A percentile compares a stretch with the other conserved stretches of the same genome.
Evolutionary conservation across 2,113 vertebrate genomes (phyloP).

Genomic region (Prinia subflava): DNA sequence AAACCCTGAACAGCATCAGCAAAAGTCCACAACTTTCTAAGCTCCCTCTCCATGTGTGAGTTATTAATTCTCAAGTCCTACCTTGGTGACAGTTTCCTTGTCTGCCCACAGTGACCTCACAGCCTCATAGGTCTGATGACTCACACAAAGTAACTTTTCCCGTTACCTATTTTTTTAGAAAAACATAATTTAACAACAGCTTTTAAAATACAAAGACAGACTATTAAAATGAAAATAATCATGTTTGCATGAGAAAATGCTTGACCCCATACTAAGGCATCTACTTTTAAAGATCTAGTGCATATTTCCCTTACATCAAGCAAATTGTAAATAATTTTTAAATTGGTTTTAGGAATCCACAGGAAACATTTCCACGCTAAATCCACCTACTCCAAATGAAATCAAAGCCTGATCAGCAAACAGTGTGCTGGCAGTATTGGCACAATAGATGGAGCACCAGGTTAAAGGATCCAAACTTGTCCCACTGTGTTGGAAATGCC

Average conservation of each 20-base stretch:
- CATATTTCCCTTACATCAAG: not conserved
- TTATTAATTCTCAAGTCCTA: not conserved
- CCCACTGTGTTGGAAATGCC: not conserved
- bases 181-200: not conserved
- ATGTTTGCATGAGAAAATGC: not conserved
- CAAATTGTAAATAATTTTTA: not conserved
- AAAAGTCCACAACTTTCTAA: not conserved
- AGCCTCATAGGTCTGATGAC: constrained; percentile 67
- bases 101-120: constrained; percentile 72
- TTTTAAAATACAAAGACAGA: not conserved
- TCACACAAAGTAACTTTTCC: constrained; percentile 69
- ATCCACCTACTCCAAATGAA: not conserved
- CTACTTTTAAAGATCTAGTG: not conserved
- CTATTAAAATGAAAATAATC: not conserved
- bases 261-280: not conserved
- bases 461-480: not conserved
- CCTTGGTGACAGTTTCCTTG: constrained; percentile 55
- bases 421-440: not conserved
- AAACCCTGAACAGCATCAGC: not conserved
- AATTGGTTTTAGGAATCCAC: not conserved
- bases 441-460: not conserved
- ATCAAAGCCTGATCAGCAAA: not conserved
- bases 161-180: constrained; percentile 55
- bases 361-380: not conserved
- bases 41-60: not conserved